Conservation (phyloP, 2,888 invertebrate genomes). For the Xestia rhomboidea region DNA sequence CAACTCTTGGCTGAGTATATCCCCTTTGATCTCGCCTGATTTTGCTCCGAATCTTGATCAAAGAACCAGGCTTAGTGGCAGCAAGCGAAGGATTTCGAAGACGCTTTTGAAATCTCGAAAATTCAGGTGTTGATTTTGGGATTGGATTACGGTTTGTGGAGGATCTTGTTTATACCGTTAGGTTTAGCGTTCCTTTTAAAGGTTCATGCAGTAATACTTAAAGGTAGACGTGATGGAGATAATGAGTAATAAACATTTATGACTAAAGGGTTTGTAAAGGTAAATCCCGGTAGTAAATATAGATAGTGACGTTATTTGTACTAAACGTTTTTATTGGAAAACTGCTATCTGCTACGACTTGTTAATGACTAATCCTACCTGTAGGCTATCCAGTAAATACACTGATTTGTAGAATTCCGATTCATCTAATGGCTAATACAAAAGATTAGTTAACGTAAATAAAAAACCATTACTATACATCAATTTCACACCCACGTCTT, state of each 20-base stretch:
- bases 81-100: constrained; percentile 38
- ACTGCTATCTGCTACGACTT: neutral
- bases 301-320: neutral
- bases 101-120: constrained; percentile 30
- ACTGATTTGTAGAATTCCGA: neutral
- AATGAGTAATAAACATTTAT: constrained; percentile 12
- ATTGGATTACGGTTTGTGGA: neutral
- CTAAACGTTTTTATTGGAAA: constrained; percentile 1
- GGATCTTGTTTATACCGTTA: constrained; percentile 6
- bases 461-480: neutral
- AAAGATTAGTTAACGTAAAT: neutral
- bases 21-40: constrained; percentile 57
- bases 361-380: neutral
- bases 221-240: neutral
- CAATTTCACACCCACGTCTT: neutral
- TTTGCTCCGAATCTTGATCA: constrained; percentile 49
- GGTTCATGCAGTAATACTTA: constrained; percentile 2
- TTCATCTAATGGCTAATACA: neutral
- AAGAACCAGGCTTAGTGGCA: constrained; percentile 48
- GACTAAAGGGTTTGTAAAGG: constrained; percentile 5
- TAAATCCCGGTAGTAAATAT: neutral
- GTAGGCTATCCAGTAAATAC: neutral
- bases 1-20: constrained; percentile 45
- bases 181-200: neutral
- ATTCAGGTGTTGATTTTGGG: constrained; percentile 28